Evolutionary conservation across 1,140 invertebrate genomes (phyloP).

Genomic region (Nautilus pompilius): DNA sequence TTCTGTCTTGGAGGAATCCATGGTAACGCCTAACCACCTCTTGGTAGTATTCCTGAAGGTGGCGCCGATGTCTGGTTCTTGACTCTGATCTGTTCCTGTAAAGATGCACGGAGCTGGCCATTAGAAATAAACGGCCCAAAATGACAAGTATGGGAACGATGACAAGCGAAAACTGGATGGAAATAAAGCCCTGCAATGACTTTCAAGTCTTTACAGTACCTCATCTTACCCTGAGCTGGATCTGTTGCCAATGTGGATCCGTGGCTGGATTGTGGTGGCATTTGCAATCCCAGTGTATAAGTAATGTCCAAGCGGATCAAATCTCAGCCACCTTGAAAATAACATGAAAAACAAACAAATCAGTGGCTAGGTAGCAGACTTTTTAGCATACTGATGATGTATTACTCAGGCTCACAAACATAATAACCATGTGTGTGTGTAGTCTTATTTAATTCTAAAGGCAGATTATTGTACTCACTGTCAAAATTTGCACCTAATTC

Average conservation of each 20-base stretch:
- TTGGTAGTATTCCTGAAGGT: slow-evolving; percentile 1
- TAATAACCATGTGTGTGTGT: too few species aligned
- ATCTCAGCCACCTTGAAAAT: slow-evolving; percentile 74
- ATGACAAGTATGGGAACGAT: too few species aligned
- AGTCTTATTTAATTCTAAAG: too few species aligned
- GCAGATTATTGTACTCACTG: too few species aligned
- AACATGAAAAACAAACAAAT: neutral
- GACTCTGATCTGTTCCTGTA: neutral
- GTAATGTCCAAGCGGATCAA: slow-evolving; percentile 77
- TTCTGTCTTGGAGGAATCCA: too few species aligned
- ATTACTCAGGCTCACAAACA: too few species aligned
- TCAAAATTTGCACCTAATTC: too few species aligned
- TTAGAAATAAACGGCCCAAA: too few species aligned
- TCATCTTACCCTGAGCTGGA: neutral
- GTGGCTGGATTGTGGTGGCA: slow-evolving; percentile 36
- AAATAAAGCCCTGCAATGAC: too few species aligned
- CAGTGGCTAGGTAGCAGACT: neutral
- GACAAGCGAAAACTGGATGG: too few species aligned
- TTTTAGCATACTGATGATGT: neutral
- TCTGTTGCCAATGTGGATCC: neutral
- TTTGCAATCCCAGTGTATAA: slow-evolving; percentile 83
- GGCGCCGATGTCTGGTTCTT: neutral
- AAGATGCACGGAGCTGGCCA: too few species aligned
- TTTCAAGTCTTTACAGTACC: too few species aligned
- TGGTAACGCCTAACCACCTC: neutral